Evolutionary conservation across 53 echinoderm and acorn worm species (phyloP), one percentile per base, ranked within the genome.

Genomic region (Crossaster papposus): DNA sequence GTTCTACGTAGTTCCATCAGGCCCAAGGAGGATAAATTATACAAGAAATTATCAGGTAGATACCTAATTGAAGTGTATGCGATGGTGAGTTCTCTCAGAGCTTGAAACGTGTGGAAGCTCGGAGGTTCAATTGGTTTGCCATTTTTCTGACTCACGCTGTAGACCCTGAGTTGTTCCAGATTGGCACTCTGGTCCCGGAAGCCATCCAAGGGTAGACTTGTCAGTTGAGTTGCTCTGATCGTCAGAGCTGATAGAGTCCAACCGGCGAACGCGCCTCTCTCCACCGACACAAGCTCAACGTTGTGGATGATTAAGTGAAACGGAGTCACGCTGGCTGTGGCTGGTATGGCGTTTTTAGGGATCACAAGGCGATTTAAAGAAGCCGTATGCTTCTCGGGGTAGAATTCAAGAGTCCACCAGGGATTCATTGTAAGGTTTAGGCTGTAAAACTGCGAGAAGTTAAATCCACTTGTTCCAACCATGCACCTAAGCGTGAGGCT

Each of bases 211-310:
- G 81, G 62, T 64, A 81, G 24, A n/a, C 81, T 58, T 23, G 62
- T 81, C 81, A 81, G 63, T 26, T 35, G 63, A 31, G 81, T 81
- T 1, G 15, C 23, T 2, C 18, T 10, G 18, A 81, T 64, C 35
- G 22, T 0, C 2, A 81, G 35, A 15, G n/a, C 30, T 7, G 32
- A 33, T 10, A 81, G 29, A 26, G 91, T 17, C 78, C 83, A 31
- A 33, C 65, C 77, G 6, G 76, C 51, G 63, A 91, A 84, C 17
- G 84, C 83, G 14, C n/a, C 83, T 37, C 50, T 83, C 51, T 84
- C 68, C 62, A 91, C 51, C 14, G 32, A 51, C 20, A 76, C 33
- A 13, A 84, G 29, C 30, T 81, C 33, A 63, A 81, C 64, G 9
- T 64, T 23, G 2, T 5, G 0, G 33, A 64, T 15, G 62, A 30